phyloP scores from a whole-genome alignment of 2,797 vertebrate genomes.

The Manis crassicaudata region DNA sequence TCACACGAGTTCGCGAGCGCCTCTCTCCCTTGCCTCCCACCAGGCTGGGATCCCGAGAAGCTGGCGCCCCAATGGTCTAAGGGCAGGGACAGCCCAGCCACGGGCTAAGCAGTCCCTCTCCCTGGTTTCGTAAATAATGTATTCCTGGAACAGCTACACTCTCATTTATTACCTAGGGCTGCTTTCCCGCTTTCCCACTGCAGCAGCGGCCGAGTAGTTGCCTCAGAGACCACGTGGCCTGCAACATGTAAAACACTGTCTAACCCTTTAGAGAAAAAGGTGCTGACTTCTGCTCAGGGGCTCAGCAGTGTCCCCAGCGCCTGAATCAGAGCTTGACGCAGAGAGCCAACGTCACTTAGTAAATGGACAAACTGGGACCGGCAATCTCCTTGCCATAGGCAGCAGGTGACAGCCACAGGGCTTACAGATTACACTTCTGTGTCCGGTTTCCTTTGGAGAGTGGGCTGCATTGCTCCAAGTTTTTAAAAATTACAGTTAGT shows the following conservation, averaged over 20 bases:
- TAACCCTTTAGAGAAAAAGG: background rate
- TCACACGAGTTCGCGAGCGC: background rate
- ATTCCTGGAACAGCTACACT: background rate
- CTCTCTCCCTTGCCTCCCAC: background rate
- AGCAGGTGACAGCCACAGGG: background rate
- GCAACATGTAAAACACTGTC: background rate
- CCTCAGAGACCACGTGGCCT: background rate
- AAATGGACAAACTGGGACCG: background rate
- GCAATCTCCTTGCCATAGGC: too few species aligned
- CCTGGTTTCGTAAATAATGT: background rate
- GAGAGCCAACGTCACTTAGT: background rate
- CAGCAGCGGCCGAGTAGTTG: too few species aligned
- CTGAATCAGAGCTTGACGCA: background rate
- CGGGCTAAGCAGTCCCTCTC: background rate
- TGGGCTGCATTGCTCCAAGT: background rate
- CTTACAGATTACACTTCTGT: background rate
- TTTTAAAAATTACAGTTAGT: background rate
- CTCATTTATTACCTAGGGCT: background rate
- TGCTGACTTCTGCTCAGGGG: background rate
- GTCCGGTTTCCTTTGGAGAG: background rate
- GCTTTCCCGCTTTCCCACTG: background rate
- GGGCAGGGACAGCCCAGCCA: fast-evolving
- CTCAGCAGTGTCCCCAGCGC: background rate
- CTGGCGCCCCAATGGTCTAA: background rate
- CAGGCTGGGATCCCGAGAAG: background rate